Percentiles rank a stretch among this genome's conserved stretches.
Evolutionary conservation across 2,888 invertebrate genomes (phyloP).

Genomic region (Trissolcus japonicus): DNA sequence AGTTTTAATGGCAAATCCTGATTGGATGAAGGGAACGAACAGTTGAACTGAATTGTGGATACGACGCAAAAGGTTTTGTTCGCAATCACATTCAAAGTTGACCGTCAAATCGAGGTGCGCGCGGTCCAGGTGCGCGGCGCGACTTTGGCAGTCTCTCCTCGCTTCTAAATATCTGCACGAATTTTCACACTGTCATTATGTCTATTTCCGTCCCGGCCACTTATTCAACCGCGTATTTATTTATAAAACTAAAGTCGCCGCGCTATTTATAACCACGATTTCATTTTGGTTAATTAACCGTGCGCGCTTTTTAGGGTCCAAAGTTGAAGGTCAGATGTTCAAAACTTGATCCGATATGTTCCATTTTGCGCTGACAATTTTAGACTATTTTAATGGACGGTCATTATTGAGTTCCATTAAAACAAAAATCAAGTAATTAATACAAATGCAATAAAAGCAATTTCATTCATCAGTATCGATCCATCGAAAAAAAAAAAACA

Average conservation of each 20-base stretch:
- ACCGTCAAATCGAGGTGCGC: conserved; percentile 49
- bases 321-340: conserved; percentile 28
- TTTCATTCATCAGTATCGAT: too few relatives aligned
- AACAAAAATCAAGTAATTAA: too few relatives aligned
- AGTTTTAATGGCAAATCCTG: too few relatives aligned
- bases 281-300: conserved; percentile 25
- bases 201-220: conserved; percentile 15
- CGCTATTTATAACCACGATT: conserved; percentile 29
- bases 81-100: conserved; percentile 43
- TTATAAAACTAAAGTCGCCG: conserved; percentile 28
- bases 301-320: conserved; percentile 1
- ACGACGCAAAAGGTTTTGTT: too few relatives aligned
- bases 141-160: conserved; percentile 16
- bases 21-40: too few relatives aligned
- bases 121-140: conserved; percentile 24
- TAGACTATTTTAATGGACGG: too few relatives aligned
- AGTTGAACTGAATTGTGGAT: too few relatives aligned
- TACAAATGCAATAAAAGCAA: too few relatives aligned
- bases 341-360: background rate
- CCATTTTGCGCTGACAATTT: too few relatives aligned
- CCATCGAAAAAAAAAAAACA: too few relatives aligned
- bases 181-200: conserved; percentile 14
- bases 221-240: conserved; percentile 20
- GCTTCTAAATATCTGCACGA: conserved; percentile 2
- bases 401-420: too few relatives aligned